Percentiles rank a stretch among this genome's conserved stretches.
Conservation (phyloP, 37 sponge, comb jelly and placozoan species). For the Tethya wilhelma region DNA sequence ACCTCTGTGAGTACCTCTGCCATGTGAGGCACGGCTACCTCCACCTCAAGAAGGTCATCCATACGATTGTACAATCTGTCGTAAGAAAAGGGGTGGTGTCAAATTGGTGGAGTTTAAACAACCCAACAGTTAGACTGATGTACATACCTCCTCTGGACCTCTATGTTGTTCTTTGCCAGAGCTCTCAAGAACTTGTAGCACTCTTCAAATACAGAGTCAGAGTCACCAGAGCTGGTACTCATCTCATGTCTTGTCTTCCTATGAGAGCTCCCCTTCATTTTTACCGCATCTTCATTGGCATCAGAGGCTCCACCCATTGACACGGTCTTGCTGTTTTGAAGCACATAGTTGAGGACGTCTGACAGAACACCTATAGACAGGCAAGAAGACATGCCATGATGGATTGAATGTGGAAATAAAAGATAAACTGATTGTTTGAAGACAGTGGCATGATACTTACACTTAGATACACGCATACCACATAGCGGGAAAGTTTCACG, state of each 20-base stretch:
- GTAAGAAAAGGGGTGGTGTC: background rate
- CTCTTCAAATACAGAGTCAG: background rate
- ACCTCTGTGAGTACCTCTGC: slow-evolving; percentile 19
- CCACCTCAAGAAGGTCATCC: slow-evolving; percentile 59
- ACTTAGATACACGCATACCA: background rate
- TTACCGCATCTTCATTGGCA: background rate
- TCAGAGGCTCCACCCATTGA: background rate
- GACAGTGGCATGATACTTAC: background rate
- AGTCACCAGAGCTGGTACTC: background rate
- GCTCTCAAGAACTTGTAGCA: slow-evolving; percentile 27
- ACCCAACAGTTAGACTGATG: background rate
- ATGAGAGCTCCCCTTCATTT: background rate
- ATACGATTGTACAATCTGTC: slow-evolving; percentile 45
- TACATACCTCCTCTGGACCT: slow-evolving; percentile 15
- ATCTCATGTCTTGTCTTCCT: background rate
- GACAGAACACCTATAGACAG: slow-evolving; percentile 42
- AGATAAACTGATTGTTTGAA: too few relatives aligned
- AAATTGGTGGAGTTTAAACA: background rate
- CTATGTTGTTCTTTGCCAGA: background rate
- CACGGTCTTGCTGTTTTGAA: background rate
- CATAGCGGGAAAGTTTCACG: background rate
- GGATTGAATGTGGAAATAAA: too few relatives aligned
- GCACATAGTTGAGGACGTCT: slow-evolving; percentile 33
- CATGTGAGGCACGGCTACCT: background rate
- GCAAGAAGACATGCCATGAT: too few relatives aligned